Evolutionary conservation across 2,888 invertebrate species (phyloP).

Genomic region (Eumerus sabulonum): DNA sequence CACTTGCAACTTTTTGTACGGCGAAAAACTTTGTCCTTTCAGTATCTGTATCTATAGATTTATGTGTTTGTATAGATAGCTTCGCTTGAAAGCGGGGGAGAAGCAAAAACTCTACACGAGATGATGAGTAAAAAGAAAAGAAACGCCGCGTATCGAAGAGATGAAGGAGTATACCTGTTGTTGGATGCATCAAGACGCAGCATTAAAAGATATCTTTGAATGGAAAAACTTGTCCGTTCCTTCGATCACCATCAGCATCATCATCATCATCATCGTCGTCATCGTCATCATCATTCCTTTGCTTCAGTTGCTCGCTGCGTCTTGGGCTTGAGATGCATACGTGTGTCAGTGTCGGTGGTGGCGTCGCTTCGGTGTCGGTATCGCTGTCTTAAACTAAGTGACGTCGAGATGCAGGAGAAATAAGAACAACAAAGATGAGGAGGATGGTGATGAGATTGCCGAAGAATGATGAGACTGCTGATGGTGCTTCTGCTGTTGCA

Average conservation of each 20-base stretch:
- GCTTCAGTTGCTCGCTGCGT: neutral
- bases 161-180: slow-evolving; percentile 45
- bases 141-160: too few relatives aligned
- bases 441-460: slow-evolving; percentile 46
- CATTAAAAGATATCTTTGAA: slow-evolving; percentile 35
- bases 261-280: too few relatives aligned
- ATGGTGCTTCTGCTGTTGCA: slow-evolving; percentile 40
- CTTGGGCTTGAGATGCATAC: too few relatives aligned
- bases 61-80: neutral
- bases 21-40: slow-evolving; percentile 61
- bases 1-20: slow-evolving; percentile 25
- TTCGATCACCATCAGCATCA: slow-evolving; percentile 12
- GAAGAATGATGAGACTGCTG: slow-evolving; percentile 34
- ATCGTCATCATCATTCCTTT: slow-evolving; percentile 25
- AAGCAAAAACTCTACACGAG: slow-evolving; percentile 1
- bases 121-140: too few relatives aligned
- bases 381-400: neutral
- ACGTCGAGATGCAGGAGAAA: too few relatives aligned
- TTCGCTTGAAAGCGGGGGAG: slow-evolving; percentile 48
- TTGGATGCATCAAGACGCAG: slow-evolving; percentile 24
- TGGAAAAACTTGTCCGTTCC: slow-evolving; percentile 35
- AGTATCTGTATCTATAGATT: slow-evolving; percentile 21
- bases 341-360: too few relatives aligned
- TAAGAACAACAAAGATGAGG: slow-evolving; percentile 24
- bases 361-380: neutral